Evolutionary conservation across 2,113 vertebrate species (phyloP).

Genomic region (Paradisaea rubra): DNA sequence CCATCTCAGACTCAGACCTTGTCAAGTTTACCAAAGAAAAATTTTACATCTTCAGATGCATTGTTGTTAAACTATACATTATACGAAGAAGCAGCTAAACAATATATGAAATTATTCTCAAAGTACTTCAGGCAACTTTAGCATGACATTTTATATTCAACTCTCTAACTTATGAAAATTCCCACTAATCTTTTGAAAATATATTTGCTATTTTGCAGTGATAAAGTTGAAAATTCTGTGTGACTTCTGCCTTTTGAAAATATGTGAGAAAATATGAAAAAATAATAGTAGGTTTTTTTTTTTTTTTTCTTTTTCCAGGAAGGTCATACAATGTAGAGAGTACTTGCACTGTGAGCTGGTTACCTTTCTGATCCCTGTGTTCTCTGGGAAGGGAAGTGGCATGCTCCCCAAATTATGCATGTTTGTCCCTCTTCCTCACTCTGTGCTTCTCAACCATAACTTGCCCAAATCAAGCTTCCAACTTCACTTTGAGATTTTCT

Average conservation of each 20-base stretch:
- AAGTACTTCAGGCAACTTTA: background rate
- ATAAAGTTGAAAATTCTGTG: background rate
- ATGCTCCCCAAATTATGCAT: background rate
- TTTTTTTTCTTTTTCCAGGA: background rate
- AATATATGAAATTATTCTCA: background rate
- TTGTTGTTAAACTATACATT: background rate
- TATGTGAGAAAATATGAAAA: background rate
- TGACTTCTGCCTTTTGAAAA: background rate
- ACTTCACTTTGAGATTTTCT: background rate
- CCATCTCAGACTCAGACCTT: background rate
- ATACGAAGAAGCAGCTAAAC: background rate
- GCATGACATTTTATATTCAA: background rate
- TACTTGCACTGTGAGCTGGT: background rate
- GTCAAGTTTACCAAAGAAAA: background rate
- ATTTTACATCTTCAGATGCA: background rate
- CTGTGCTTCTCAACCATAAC: background rate
- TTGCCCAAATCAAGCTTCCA: background rate
- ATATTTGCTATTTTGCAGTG: background rate
- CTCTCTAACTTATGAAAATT: background rate
- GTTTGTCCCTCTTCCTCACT: background rate
- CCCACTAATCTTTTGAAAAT: background rate
- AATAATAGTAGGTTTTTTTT: background rate
- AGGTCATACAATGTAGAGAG: accelerated
- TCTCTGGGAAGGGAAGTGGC: background rate
- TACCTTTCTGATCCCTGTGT: background rate